phyloP scores from a whole-genome alignment of 1,140 invertebrate genomes.

The Pseudomyrmex dendroicus region DNA sequence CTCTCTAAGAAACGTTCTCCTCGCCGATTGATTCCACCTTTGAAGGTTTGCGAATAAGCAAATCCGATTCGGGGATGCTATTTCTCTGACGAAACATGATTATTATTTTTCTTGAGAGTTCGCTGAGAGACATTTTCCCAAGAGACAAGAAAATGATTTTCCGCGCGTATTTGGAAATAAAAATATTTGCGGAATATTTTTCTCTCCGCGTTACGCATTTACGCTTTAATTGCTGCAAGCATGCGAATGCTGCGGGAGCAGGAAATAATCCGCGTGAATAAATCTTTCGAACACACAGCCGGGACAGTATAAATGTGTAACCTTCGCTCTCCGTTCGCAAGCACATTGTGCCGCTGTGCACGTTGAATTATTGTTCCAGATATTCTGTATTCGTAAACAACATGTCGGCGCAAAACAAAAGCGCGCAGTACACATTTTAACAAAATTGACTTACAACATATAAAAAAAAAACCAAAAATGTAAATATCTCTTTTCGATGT shows the following conservation, averaged over 20 bases:
- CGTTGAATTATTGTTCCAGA: conserved; percentile 31
- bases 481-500: not conserved
- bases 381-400: conserved; percentile 29
- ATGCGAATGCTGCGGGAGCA: conserved; percentile 15
- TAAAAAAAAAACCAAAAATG: not conserved
- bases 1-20: not conserved
- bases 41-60: conserved; percentile 48
- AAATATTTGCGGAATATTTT: conserved; percentile 34
- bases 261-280: conserved; percentile 28
- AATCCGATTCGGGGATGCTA: conserved; percentile 14
- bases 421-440: not conserved
- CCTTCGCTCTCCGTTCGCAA: not conserved
- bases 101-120: conserved; percentile 24
- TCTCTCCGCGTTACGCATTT: not conserved
- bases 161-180: not conserved
- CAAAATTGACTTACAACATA: conserved; percentile 4
- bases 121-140: not conserved
- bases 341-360: not conserved
- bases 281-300: conserved; percentile 22
- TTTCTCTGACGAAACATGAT: not conserved
- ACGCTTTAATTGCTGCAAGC: conserved; percentile 33
- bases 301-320: not conserved
- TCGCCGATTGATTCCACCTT: conserved; percentile 45
- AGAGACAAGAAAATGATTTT: not conserved
- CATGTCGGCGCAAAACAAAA: conserved; percentile 1